Evolutionary conservation across 2,888 invertebrate species (phyloP), one percentile per base, ranked within the genome.

Genomic region (Platycheirus albimanus): DNA sequence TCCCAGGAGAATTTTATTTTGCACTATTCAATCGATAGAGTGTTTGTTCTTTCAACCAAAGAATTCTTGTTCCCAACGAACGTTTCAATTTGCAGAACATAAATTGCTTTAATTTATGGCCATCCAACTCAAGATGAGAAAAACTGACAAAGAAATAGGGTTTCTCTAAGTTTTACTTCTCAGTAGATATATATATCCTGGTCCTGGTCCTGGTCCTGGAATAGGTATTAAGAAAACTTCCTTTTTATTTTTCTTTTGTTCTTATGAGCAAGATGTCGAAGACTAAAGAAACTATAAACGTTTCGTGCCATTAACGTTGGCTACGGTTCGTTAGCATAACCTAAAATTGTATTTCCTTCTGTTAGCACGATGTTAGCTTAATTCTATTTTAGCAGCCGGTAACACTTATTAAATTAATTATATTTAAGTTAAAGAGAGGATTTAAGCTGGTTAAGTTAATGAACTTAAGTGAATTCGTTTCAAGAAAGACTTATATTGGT

Each of bases 401-500:
- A 54, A 15, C 54, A 36, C 38, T 36, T 36, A 54, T 54, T 54
- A 36, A 20, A 17, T 54, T 54, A 54, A 54, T 54, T 36, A 54
- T 36, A 54, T 20, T 54, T 54, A 19, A 17, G 36, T 54, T 54
- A 20, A 54, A 54, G 36, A 17, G 11, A 19, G 19, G 43, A 13
- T 17, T 17, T 5, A 17, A 49, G 28, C 49, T n/a, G n/a, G n/a
- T n/a, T 20, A 11, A 24, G 24, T 24, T 24, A n/a, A 49, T n/a
- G 49, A 49, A 49, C n/a, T 20, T 11, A 49, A 49, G 49, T 49
- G 28, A 20, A 19, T 24, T 4, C 24, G 6, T 24, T 4, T 24
- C 24, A 24, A 24, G 24, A 3, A 24, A 6, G 24, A 24, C 24
- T 24, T 24, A 4, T 24, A 3, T 24, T 24, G 24, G 24, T 24